phyloP scores from a whole-genome alignment of 2,888 invertebrate genomes.

The Drosophila austrosaltans region DNA sequence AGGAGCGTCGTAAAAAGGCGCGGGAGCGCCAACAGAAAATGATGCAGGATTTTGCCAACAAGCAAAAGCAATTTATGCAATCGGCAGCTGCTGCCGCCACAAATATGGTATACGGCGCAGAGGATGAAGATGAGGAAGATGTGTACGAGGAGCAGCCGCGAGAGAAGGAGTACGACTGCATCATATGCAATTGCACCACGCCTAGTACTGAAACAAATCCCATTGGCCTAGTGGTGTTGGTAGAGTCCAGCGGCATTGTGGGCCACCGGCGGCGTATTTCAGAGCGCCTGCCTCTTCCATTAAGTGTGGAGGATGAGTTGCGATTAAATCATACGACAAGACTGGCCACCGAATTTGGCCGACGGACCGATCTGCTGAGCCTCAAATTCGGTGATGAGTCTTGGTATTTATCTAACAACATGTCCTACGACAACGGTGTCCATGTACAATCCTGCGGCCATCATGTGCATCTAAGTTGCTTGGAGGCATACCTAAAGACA shows the following conservation, averaged over 20 bases:
- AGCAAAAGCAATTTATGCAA: conserved; percentile 96
- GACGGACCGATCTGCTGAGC: conserved; percentile 90
- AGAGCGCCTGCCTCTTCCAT: conserved; percentile 85
- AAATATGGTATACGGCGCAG: conserved; percentile 83
- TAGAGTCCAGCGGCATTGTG: conserved; percentile 93
- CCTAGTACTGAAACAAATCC: conserved; percentile 92
- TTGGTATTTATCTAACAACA: conserved; percentile 91
- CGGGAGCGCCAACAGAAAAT: conserved; percentile 95
- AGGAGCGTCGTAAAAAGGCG: conserved; percentile 92
- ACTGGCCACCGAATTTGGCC: conserved; percentile 89
- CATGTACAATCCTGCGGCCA: conserved; percentile 98
- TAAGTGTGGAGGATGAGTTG: conserved; percentile 87
- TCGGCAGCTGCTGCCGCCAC: conserved; percentile 86
- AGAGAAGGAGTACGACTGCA: conserved; percentile 94
- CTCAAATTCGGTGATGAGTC: conserved; percentile 91
- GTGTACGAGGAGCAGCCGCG: conserved; percentile 86
- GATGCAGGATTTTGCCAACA: conserved; percentile 96
- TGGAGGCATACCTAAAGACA: conserved; percentile 94
- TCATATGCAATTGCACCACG: conserved; percentile 96
- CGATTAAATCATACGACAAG: conserved; percentile 86
- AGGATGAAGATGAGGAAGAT: conserved; percentile 85
- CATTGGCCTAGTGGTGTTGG: conserved; percentile 94
- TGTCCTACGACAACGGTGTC: conserved; percentile 96
- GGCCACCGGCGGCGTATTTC: conserved; percentile 87
- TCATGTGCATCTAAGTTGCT: conserved; percentile 97